Evolutionary conservation across 2,888 invertebrate species (phyloP).

Genomic region (Aricia artaxerxes): DNA sequence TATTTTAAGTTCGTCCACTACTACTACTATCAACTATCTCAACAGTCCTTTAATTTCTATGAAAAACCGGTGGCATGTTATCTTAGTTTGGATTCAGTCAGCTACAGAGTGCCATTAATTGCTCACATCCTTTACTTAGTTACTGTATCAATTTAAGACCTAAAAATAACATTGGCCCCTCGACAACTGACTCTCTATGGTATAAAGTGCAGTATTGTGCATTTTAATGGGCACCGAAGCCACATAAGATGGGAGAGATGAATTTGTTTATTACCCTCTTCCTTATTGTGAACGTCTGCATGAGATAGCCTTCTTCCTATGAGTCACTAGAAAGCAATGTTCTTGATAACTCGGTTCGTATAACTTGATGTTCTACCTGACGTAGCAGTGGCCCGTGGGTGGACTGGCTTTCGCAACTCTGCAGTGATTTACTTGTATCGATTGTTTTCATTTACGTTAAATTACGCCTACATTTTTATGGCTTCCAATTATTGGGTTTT

Average conservation of each 20-base stretch:
- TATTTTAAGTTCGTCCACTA: background rate
- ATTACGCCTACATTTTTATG: background rate
- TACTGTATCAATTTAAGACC: slow-evolving; percentile 73
- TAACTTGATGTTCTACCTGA: slow-evolving; percentile 57
- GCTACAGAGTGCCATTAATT: slow-evolving; percentile 68
- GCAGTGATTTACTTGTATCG: slow-evolving; percentile 32
- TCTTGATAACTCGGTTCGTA: slow-evolving; percentile 71
- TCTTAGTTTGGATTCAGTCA: slow-evolving; percentile 36
- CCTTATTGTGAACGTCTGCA: slow-evolving; percentile 80
- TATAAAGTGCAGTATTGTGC: slow-evolving; percentile 79
- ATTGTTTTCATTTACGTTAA: slow-evolving; percentile 30
- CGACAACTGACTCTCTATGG: slow-evolving; percentile 60
- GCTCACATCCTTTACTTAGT: slow-evolving; percentile 76
- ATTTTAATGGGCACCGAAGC: slow-evolving; percentile 74
- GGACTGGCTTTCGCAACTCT: slow-evolving; percentile 46
- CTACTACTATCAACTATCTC: background rate
- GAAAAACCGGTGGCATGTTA: slow-evolving; percentile 16
- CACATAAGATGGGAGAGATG: slow-evolving; percentile 78
- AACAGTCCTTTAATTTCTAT: background rate
- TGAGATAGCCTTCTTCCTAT: slow-evolving; percentile 79
- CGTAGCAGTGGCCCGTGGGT: slow-evolving; percentile 51
- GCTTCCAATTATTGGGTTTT: slow-evolving; percentile 7
- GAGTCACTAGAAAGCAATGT: slow-evolving; percentile 79
- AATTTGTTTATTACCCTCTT: slow-evolving; percentile 80
- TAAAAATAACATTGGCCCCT: slow-evolving; percentile 74